Base-by-base conservation (phyloP, 2,797 vertebrate genomes). In the Chaetodon trifasciatus region DNA sequence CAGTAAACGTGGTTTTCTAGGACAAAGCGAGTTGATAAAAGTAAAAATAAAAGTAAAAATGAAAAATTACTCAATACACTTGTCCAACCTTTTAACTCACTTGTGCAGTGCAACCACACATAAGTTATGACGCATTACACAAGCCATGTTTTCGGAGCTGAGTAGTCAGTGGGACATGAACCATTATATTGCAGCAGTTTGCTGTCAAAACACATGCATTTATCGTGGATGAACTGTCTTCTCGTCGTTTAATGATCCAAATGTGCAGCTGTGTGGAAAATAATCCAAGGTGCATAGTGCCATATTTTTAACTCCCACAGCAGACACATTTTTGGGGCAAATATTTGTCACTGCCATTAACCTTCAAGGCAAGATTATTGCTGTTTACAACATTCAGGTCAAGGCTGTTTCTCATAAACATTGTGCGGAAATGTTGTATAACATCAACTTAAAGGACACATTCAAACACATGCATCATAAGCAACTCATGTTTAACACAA, bases 211-310 rank as follows among this genome's bases (percentile, higher is more conserved):
- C 24, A 40, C 67, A 71, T 68, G 55, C 68, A 87, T 88, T 82
- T 61, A 89, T 91, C 86, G 82, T 64, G 62, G 74, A 72, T 60
- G 70, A 87, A 74, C 74, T 53, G 40, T 81, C 76, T 84, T 74
- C 58, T 62, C 56, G 50, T 60, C 6, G 7, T 75, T 84, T 88
- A 84, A 90, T 90, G 86, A 90, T 85, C 74, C 74, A 65, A 85
- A 74, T 79, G 79, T 85, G 88, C 86, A 87, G 86, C 86, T 81
- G 75, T 57, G 74, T 81, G 72, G 75, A 87, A 85, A 87, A 86
- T 84, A 82, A 81, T 85, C 68, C 66, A 67, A 86, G 70, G 74
- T 84, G 81, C 50, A 70, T 44, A 12, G 68, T 66, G 78, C 60
- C 65, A 73, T 81, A 74, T 77, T 87, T 28, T 87, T 74, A 73